Conservation (phyloP, 2,888 invertebrate species). For the Tridacna crocea region DNA sequence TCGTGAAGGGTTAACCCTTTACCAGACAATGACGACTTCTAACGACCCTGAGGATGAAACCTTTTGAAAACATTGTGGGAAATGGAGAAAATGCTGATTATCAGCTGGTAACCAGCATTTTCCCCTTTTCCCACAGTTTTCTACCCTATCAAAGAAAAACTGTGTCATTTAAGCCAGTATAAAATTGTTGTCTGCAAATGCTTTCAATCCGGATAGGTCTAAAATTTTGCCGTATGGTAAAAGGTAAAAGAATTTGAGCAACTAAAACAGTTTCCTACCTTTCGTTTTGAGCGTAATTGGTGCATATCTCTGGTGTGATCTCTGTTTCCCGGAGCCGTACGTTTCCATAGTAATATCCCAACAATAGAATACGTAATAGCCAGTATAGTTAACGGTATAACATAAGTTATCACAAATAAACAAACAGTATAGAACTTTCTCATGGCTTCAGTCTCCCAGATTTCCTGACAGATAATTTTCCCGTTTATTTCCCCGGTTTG, state of each 20-base stretch:
- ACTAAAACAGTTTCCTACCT: slow-evolving; percentile 75
- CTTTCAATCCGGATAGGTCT: too few relatives aligned
- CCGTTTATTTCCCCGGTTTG: slow-evolving; percentile 46
- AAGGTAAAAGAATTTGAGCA: too few relatives aligned
- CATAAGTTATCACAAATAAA: slow-evolving; percentile 77
- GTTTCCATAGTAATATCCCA: slow-evolving; percentile 84
- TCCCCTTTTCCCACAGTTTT: neutral
- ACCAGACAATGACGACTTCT: too few relatives aligned
- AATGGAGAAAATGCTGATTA: neutral
- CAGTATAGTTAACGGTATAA: slow-evolving; percentile 84
- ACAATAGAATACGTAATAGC: slow-evolving; percentile 84
- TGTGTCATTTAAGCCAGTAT: too few relatives aligned
- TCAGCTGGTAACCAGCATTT: too few relatives aligned
- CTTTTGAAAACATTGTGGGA: slow-evolving; percentile 1
- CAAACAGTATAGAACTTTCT: slow-evolving; percentile 74
- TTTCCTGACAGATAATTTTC: slow-evolving; percentile 68
- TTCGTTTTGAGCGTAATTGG: slow-evolving; percentile 83
- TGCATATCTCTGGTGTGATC: slow-evolving; percentile 83
- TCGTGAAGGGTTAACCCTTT: too few relatives aligned
- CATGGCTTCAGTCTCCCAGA: slow-evolving; percentile 74
- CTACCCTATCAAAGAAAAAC: too few relatives aligned
- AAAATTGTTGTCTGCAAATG: too few relatives aligned
- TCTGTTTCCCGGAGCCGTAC: slow-evolving; percentile 85
- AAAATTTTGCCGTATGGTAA: too few relatives aligned
- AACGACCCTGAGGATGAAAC: too few relatives aligned